These are phyloP conservation scores for Oriolus oriolus DNA, from an alignment of 2,113 vertebrate genomes.

Conservation along the genomic window DNA sequence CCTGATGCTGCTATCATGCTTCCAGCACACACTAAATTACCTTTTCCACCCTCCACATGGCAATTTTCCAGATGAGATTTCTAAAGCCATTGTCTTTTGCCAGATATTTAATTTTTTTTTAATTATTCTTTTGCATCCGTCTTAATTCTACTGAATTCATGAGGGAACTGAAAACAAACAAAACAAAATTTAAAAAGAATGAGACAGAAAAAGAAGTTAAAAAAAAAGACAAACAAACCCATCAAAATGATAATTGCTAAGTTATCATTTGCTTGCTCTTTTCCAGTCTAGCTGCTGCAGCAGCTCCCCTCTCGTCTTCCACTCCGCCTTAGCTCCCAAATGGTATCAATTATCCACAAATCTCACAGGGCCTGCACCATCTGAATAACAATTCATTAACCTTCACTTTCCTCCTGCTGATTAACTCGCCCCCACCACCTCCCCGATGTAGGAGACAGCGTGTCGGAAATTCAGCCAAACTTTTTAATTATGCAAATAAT, in stretches of 20 bases:
- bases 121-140: background rate
- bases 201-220: background rate
- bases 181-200: background rate
- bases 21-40: background rate
- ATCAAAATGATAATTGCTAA: slow-evolving; percentile 73
- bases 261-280: slow-evolving; percentile 61
- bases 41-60: background rate
- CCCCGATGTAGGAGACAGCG: slow-evolving; percentile 27
- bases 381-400: slow-evolving; percentile 74
- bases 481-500: slow-evolving; percentile 71
- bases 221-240: slow-evolving; percentile 21
- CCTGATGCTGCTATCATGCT: background rate
- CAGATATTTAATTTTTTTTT: background rate
- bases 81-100: background rate
- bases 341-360: slow-evolving; percentile 74
- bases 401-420: slow-evolving; percentile 69
- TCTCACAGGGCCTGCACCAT: slow-evolving; percentile 62
- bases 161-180: background rate
- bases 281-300: slow-evolving; percentile 23
- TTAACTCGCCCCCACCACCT: slow-evolving; percentile 48
- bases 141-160: background rate
- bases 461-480: slow-evolving; percentile 50
- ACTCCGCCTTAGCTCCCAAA: slow-evolving; percentile 57
- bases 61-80: background rate
- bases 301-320: slow-evolving; percentile 48